These are phyloP conservation scores for Drosophila melanica DNA, from an alignment of 1,140 invertebrate species.

Conservation along the genomic window DNA sequence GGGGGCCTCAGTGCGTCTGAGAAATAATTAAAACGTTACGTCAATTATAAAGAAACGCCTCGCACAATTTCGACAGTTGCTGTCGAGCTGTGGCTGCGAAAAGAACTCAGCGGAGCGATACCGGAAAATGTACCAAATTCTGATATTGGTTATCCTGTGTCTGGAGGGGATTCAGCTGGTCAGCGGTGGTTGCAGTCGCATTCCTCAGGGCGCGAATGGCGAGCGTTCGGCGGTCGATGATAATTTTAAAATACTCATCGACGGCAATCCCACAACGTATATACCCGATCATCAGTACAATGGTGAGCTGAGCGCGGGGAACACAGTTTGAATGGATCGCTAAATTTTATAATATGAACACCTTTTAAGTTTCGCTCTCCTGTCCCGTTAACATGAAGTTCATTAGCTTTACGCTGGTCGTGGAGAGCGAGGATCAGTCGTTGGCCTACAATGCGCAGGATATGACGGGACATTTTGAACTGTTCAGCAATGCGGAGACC, in stretches of 20 bases:
- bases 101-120: constrained; percentile 8
- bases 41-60: constrained; percentile 47
- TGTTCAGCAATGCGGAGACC: constrained; percentile 87
- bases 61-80: constrained; percentile 56
- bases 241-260: constrained; percentile 86
- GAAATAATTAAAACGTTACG: constrained; percentile 61
- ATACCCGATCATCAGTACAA: constrained; percentile 89
- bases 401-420: constrained; percentile 88
- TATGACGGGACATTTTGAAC: constrained; percentile 85
- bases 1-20: constrained; percentile 33
- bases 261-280: constrained; percentile 88
- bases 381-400: constrained; percentile 86
- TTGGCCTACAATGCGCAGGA: constrained; percentile 65
- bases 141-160: constrained; percentile 22
- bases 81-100: constrained; percentile 39
- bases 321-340: too few relatives aligned
- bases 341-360: background rate
- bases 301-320: constrained; percentile 64
- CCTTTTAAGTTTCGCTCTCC: constrained; percentile 60
- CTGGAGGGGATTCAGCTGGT: constrained; percentile 13
- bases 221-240: constrained; percentile 84
- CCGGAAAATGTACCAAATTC: constrained; percentile 20
- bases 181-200: constrained; percentile 53
- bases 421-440: constrained; percentile 85
- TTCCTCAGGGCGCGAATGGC: constrained; percentile 64